Evolutionary conservation across 1,140 invertebrate genomes (phyloP).

Genomic region (Xylocopa sonorina): DNA sequence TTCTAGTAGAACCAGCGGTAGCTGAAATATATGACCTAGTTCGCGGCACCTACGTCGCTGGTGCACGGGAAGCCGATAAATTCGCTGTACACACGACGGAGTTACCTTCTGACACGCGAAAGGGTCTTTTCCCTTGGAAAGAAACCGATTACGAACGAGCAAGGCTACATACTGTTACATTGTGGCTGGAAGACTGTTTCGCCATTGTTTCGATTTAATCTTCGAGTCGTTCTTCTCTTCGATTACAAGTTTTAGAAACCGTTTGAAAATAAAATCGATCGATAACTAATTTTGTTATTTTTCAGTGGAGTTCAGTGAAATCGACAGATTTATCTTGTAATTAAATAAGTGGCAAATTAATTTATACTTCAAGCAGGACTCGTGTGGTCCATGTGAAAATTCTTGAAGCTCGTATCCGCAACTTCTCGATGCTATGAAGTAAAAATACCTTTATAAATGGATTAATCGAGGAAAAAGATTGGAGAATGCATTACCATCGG

Average conservation of each 20-base stretch:
- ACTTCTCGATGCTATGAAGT: background rate
- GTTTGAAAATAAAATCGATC: too few species aligned
- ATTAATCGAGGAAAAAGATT: background rate
- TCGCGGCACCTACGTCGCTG: slow-evolving; percentile 65
- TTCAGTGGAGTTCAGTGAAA: too few species aligned
- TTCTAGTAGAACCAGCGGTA: slow-evolving; percentile 11
- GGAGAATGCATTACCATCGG: too few species aligned
- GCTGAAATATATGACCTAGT: slow-evolving; percentile 72
- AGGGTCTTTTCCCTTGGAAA: slow-evolving; percentile 10
- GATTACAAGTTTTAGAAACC: too few species aligned
- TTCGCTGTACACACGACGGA: slow-evolving; percentile 39
- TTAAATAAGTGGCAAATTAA: too few species aligned
- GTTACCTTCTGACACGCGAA: slow-evolving; percentile 49
- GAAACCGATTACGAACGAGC: background rate
- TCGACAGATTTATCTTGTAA: too few species aligned
- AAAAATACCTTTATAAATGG: background rate
- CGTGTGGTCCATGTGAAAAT: slow-evolving; percentile 1
- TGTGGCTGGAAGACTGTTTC: background rate
- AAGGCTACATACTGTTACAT: background rate
- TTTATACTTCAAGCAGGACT: too few species aligned
- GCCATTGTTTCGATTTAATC: background rate
- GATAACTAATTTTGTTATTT: too few species aligned
- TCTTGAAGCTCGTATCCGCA: background rate
- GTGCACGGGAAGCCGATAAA: slow-evolving; percentile 66
- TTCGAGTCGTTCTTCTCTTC: too few species aligned